phyloP scores from a whole-genome alignment of 2,797 vertebrate species.

The Sebastes matsubarae region DNA sequence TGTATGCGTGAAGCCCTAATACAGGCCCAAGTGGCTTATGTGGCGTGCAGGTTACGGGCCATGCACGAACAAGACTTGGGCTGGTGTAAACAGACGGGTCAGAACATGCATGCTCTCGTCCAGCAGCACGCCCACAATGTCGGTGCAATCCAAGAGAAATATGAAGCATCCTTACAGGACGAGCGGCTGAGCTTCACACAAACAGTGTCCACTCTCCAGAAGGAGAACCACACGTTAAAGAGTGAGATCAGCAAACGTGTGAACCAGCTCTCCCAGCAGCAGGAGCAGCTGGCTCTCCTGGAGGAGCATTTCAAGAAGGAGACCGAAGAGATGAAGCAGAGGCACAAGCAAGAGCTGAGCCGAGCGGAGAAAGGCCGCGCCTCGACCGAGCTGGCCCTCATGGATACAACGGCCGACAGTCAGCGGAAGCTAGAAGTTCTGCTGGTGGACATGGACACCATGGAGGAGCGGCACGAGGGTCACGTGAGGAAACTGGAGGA shows the following conservation, averaged over 20 bases:
- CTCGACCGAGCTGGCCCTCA: slow-evolving; percentile 83
- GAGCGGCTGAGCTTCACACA: slow-evolving; percentile 85
- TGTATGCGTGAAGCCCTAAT: slow-evolving; percentile 91
- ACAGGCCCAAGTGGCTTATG: slow-evolving; percentile 93
- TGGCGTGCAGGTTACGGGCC: slow-evolving; percentile 87
- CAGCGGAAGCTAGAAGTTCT: slow-evolving; percentile 85
- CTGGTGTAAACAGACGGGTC: slow-evolving; percentile 84
- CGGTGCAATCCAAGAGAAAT: slow-evolving; percentile 85
- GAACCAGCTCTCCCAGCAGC: slow-evolving; percentile 80
- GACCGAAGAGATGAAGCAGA: slow-evolving; percentile 82
- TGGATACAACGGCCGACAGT: slow-evolving; percentile 82
- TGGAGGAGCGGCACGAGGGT: slow-evolving; percentile 85
- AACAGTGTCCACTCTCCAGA: slow-evolving; percentile 81
- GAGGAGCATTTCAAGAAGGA: slow-evolving; percentile 81
- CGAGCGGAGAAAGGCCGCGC: slow-evolving; percentile 81
- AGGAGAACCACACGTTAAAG: slow-evolving; percentile 88
- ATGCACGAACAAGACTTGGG: slow-evolving; percentile 86
- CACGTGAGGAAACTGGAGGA: slow-evolving; percentile 88
- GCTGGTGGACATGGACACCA: slow-evolving; percentile 83
- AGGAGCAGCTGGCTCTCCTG: slow-evolving; percentile 79
- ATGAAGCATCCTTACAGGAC: slow-evolving; percentile 85
- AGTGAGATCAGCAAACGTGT: slow-evolving; percentile 83
- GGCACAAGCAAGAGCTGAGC: slow-evolving; percentile 83
- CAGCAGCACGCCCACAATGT: slow-evolving; percentile 85
- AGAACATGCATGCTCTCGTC: slow-evolving; percentile 83